Evolutionary conservation across 2,888 invertebrate species (phyloP).

Genomic region (Leucophenga montana): DNA sequence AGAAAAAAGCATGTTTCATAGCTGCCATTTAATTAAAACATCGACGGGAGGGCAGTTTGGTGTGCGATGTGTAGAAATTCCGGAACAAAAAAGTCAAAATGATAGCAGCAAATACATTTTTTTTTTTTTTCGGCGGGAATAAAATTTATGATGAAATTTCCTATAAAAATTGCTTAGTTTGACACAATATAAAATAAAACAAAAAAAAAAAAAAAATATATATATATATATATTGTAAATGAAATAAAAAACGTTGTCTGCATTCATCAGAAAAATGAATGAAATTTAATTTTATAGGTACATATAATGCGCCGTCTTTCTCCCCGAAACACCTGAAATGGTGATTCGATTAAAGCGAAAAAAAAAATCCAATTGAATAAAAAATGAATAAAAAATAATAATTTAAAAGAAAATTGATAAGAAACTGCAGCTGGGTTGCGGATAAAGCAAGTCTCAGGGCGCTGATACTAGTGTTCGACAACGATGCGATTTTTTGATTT

Average conservation of each 20-base stretch:
- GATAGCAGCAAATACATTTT: not conserved
- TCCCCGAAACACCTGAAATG: no score
- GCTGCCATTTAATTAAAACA: not conserved
- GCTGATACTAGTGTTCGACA: no score
- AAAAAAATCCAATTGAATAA: no score
- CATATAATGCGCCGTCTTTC: no score
- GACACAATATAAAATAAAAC: not conserved
- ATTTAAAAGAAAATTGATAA: no score
- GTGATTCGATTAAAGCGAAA: no score
- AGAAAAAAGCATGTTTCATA: constrained; percentile 18
- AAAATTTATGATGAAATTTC: constrained; percentile 26
- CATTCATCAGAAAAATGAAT: not conserved
- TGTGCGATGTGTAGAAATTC: not conserved
- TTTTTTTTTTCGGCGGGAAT: not conserved
- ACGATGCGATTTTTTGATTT: no score
- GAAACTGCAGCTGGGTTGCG: not conserved
- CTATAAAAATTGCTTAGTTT: constrained; percentile 11
- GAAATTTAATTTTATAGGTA: not conserved
- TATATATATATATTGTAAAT: not conserved
- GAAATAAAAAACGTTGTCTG: not conserved
- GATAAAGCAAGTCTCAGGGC: not conserved
- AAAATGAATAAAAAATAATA: no score
- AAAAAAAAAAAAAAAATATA: not conserved
- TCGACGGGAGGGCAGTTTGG: not conserved
- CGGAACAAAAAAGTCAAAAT: not conserved